phyloP scores from a whole-genome alignment of 1,140 invertebrate species.

The Odontomachus brunneus region DNA sequence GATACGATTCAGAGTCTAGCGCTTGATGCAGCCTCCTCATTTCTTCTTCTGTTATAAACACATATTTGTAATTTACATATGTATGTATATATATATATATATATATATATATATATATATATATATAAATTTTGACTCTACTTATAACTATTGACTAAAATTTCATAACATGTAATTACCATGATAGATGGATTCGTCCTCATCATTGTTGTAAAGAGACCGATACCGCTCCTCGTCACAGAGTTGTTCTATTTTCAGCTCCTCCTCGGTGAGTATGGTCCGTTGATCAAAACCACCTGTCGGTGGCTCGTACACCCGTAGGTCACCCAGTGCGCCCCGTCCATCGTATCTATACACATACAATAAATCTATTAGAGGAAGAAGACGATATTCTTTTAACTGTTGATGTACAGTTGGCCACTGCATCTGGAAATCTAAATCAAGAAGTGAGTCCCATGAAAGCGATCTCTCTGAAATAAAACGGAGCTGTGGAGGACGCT shows the following conservation, averaged over 20 bases:
- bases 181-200: slow-evolving; percentile 94
- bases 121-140: no score
- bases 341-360: slow-evolving; percentile 95
- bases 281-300: slow-evolving; percentile 89
- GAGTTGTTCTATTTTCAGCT: slow-evolving; percentile 93
- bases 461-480: slow-evolving; percentile 75
- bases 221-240: slow-evolving; percentile 96
- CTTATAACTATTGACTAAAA: neutral
- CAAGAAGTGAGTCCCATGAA: slow-evolving; percentile 68
- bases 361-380: slow-evolving; percentile 77
- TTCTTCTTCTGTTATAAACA: slow-evolving; percentile 92
- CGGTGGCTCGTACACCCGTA: slow-evolving; percentile 90
- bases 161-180: slow-evolving; percentile 85
- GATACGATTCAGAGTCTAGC: slow-evolving; percentile 89
- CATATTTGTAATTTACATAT: neutral
- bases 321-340: slow-evolving; percentile 93
- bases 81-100: no score
- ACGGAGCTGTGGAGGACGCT: slow-evolving; percentile 55
- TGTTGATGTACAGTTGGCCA: slow-evolving; percentile 67
- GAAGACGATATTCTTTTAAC: slow-evolving; percentile 61
- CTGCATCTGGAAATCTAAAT: slow-evolving; percentile 79
- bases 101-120: no score
- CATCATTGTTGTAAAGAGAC: slow-evolving; percentile 94
- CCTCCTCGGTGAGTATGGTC: slow-evolving; percentile 90
- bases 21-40: slow-evolving; percentile 93